Percentiles rank a stretch among this genome's conserved stretches.
These are phyloP conservation scores for Strix occidentalis DNA, from an alignment of 2,797 vertebrate genomes.

Conservation along the genomic window DNA sequence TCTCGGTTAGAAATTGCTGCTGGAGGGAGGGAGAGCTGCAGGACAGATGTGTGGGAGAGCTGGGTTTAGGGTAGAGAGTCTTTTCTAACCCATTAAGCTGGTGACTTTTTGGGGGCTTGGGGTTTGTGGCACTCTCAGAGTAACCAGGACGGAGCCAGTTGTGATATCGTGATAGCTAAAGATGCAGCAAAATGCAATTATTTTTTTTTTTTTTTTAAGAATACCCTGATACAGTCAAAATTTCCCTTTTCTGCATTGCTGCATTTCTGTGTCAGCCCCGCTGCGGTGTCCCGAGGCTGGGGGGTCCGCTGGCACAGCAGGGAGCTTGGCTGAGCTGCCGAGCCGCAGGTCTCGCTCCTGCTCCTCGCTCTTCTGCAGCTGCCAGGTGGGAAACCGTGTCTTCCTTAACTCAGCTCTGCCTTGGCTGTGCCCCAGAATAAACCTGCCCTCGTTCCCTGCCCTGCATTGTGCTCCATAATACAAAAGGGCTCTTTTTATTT, in stretches of 20 bases:
- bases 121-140: not conserved
- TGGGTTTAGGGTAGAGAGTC: not conserved
- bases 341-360: not conserved
- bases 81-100: not conserved
- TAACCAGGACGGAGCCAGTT: not conserved
- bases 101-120: not conserved
- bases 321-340: not conserved
- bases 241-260: not conserved
- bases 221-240: too few species aligned
- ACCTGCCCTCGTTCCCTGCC: accelerated
- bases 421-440: not conserved
- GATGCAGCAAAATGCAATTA: not conserved
- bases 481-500: not conserved
- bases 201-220: not conserved
- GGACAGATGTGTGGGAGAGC: not conserved
- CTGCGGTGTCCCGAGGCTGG: too few species aligned
- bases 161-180: accelerated
- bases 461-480: accelerated
- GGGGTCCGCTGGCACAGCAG: accelerated
- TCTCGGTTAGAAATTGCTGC: not conserved
- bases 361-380: not conserved
- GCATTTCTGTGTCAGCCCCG: not conserved
- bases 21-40: not conserved
- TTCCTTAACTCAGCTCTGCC: not conserved
- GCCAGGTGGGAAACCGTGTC: not conserved